A percentile compares a stretch with the other conserved stretches of the same genome.
Conservation (phyloP, 2,888 invertebrate genomes). For the Brachyptera risi region DNA sequence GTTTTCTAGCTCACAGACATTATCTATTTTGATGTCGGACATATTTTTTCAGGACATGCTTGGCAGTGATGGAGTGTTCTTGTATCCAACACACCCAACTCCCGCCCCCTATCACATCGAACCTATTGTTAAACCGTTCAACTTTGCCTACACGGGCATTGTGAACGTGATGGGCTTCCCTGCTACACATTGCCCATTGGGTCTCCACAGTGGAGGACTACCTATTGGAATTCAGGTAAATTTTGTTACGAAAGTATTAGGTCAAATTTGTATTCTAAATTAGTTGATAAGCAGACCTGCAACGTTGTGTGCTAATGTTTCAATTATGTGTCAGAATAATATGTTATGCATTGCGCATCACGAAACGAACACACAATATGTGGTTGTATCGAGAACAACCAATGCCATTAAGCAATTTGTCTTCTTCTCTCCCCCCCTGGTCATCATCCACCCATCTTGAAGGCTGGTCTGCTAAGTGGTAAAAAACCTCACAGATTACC, state of each 20-base stretch:
- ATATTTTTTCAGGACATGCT: conserved; percentile 52
- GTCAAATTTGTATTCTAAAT: not conserved
- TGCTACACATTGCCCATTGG: conserved; percentile 54
- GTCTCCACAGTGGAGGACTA: conserved; percentile 56
- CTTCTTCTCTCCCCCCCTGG: too few species aligned
- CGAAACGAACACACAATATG: too few species aligned
- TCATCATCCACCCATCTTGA: too few species aligned
- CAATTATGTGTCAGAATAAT: too few species aligned
- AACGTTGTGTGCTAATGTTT: too few species aligned
- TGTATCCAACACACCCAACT: conserved; percentile 65
- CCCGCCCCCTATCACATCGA: conserved; percentile 62
- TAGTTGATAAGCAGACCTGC: too few species aligned
- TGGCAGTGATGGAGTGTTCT: conserved; percentile 63
- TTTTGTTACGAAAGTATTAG: not conserved
- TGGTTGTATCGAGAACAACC: too few species aligned
- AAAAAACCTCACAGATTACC: too few species aligned
- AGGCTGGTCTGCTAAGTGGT: too few species aligned
- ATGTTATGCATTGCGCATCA: too few species aligned
- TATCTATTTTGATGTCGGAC: conserved; percentile 8
- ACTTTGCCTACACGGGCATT: conserved; percentile 50
- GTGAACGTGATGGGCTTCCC: conserved; percentile 52
- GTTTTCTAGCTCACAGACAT: not conserved
- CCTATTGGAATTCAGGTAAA: conserved; percentile 73
- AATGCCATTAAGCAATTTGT: too few species aligned
- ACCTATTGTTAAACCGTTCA: conserved; percentile 46